Evolutionary conservation across 1,140 invertebrate genomes (phyloP).

Genomic region (Drosophila ambigua): DNA sequence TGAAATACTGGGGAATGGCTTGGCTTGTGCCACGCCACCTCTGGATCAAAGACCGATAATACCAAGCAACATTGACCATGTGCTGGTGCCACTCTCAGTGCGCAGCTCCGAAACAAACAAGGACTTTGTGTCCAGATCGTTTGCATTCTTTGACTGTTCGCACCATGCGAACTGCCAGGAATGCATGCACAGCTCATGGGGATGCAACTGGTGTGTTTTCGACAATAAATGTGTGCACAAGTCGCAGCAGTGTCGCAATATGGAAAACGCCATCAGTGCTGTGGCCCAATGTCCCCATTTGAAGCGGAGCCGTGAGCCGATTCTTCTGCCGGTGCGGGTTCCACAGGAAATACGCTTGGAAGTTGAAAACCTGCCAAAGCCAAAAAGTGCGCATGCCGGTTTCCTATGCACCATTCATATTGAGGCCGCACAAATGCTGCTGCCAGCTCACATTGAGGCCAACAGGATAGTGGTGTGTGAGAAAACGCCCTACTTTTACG

Average conservation of each 20-base stretch:
- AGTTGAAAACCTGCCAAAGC: conserved; percentile 95
- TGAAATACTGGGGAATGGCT: conserved; percentile 90
- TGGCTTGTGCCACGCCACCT: conserved; percentile 93
- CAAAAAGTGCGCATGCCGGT: conserved; percentile 92
- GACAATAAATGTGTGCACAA: conserved; percentile 97
- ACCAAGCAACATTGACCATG: conserved; percentile 92
- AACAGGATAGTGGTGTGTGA: conserved; percentile 94
- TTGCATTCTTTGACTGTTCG: conserved; percentile 97
- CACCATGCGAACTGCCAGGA: conserved; percentile 93
- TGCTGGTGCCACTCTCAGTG: conserved; percentile 95
- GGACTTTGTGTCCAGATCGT: conserved; percentile 96
- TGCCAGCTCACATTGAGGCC: conserved; percentile 93
- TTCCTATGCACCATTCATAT: conserved; percentile 96
- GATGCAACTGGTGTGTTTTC: conserved; percentile 98
- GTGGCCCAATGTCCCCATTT: conserved; percentile 95
- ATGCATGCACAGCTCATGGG: conserved; percentile 95
- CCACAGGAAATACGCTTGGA: conserved; percentile 94
- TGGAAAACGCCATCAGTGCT: conserved; percentile 90
- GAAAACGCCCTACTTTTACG: conserved; percentile 95
- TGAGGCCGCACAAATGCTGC: conserved; percentile 94
- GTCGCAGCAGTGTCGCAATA: conserved; percentile 90
- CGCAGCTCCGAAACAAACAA: conserved; percentile 93
- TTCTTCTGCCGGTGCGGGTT: conserved; percentile 94
- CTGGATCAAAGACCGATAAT: conserved; percentile 91
- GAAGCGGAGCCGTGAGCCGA: conserved; percentile 86